Conservation (phyloP, 2,888 invertebrate genomes). For the Eurytoma adleriae region DNA sequence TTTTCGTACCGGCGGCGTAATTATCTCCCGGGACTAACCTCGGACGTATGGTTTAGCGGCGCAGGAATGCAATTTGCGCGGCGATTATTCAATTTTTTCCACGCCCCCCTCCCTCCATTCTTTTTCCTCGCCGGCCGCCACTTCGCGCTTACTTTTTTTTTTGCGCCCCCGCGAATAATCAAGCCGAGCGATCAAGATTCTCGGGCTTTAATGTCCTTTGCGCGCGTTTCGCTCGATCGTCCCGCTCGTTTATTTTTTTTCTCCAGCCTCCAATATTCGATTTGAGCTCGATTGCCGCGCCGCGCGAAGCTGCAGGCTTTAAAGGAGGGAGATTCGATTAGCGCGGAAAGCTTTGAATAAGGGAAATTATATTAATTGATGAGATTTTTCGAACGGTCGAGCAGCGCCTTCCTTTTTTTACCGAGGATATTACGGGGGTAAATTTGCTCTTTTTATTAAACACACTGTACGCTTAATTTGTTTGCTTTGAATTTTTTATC, state of each 20-base stretch:
- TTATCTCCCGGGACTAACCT: constrained; percentile 1
- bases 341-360: constrained; percentile 28
- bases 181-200: constrained; percentile 43
- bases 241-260: background rate
- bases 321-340: constrained; percentile 42
- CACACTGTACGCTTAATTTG: too few species aligned
- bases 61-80: constrained; percentile 25
- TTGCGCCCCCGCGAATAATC: constrained; percentile 35
- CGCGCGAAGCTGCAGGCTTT: background rate
- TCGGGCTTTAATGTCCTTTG: constrained; percentile 41
- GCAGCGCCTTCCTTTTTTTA: too few species aligned
- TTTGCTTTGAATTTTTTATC: too few species aligned
- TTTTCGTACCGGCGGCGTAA: background rate
- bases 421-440: too few species aligned
- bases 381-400: constrained; percentile 14
- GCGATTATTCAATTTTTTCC: constrained; percentile 49
- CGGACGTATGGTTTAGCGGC: background rate
- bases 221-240: constrained; percentile 13
- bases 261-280: constrained; percentile 18
- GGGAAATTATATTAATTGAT: constrained; percentile 21
- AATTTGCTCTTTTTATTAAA: too few species aligned
- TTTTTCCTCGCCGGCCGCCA: background rate
- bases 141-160: background rate
- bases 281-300: constrained; percentile 38
- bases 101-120: background rate